Percentiles rank a stretch among this genome's conserved stretches.
Evolutionary conservation across 2,113 vertebrate genomes (phyloP).

Genomic region (Heterotilapia buettikoferi): DNA sequence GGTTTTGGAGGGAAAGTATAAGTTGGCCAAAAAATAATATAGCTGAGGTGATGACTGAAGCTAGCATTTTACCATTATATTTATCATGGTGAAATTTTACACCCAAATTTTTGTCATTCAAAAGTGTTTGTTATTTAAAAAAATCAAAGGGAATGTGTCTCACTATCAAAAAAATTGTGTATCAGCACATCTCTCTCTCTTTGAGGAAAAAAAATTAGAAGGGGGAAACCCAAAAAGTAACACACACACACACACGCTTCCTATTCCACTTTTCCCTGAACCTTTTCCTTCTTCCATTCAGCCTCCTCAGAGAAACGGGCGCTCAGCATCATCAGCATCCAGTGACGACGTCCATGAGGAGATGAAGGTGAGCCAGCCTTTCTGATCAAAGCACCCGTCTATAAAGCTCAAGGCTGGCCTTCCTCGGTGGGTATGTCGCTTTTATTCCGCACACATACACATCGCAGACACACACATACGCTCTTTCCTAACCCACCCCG

Average conservation of each 20-base stretch:
- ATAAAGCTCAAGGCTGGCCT: constrained; percentile 52
- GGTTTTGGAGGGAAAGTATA: neutral
- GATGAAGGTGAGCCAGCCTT: constrained; percentile 59
- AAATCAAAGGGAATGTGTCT: neutral
- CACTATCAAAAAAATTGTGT: neutral
- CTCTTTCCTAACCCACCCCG: neutral
- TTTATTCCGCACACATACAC: constrained; percentile 25
- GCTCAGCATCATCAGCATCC: constrained; percentile 63
- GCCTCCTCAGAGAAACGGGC: constrained; percentile 18
- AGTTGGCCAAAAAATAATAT: neutral
- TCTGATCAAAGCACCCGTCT: constrained; percentile 64
- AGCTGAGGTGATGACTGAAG: neutral
- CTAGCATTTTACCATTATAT: neutral
- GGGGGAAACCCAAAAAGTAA: neutral
- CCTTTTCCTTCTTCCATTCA: neutral
- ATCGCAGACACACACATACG: neutral
- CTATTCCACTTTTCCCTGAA: constrained; percentile 56
- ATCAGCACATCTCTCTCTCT: neutral
- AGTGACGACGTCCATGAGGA: constrained; percentile 36
- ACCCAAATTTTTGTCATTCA: neutral
- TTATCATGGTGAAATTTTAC: neutral
- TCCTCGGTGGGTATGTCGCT: constrained; percentile 12
- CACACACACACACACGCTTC: neutral
- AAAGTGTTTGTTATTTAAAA: too few relatives aligned
- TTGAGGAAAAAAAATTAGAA: neutral